Conservation (phyloP, 53 echinoderm and acorn worm species). For the Luidia sarsii region DNA sequence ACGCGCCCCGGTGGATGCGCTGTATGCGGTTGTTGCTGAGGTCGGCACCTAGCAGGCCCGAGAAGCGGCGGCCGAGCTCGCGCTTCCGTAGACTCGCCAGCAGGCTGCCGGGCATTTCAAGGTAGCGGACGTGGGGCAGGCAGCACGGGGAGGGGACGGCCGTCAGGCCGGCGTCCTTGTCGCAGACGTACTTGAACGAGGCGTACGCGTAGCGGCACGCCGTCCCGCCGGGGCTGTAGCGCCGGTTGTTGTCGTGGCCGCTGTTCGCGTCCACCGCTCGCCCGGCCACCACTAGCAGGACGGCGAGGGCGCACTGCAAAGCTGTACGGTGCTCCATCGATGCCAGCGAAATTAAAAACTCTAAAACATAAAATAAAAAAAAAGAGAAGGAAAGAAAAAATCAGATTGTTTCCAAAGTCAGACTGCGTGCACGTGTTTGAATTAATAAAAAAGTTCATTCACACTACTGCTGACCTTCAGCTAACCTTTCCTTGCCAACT, state of each 20-base stretch:
- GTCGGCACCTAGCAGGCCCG: slow-evolving; percentile 36
- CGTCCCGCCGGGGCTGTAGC: slow-evolving; percentile 4
- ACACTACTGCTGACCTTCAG: no score
- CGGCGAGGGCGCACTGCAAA: slow-evolving; percentile 7
- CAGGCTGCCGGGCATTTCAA: slow-evolving; percentile 44
- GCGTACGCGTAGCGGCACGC: slow-evolving; percentile 36
- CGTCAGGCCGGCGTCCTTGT: slow-evolving; percentile 19
- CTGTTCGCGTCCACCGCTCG: background rate
- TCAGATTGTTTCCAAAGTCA: no score
- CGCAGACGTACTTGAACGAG: slow-evolving; percentile 34
- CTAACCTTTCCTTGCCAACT: no score
- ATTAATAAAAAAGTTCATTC: no score
- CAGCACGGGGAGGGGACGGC: slow-evolving; percentile 66
- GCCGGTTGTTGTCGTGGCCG: slow-evolving; percentile 7
- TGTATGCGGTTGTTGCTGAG: slow-evolving; percentile 43
- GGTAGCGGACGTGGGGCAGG: slow-evolving; percentile 21
- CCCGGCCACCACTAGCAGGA: slow-evolving; percentile 1
- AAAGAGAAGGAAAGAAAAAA: no score
- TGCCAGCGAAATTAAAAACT: background rate
- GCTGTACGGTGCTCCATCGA: no score
- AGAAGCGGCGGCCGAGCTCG: slow-evolving; percentile 43
- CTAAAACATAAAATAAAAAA: background rate
- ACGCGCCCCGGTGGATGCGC: slow-evolving; percentile 51
- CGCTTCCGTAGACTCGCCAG: slow-evolving; percentile 28
- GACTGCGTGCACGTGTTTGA: no score